Evolutionary conservation across 2,113 vertebrate genomes (phyloP).

Genomic region (Merops nubicus): DNA sequence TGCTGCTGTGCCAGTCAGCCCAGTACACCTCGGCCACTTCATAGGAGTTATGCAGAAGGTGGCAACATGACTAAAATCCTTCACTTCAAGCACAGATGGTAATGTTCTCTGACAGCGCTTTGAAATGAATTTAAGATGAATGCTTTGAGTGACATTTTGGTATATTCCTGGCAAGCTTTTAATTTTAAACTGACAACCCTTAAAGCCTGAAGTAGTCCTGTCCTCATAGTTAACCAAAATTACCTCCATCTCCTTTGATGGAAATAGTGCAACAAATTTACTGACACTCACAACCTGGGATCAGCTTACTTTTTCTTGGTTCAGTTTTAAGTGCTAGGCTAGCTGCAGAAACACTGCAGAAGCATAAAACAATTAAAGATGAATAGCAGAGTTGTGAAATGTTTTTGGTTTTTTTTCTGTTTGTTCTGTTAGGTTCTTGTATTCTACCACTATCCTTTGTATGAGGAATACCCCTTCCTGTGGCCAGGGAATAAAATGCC

Average conservation of each 20-base stretch:
- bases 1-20: neutral
- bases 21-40: accelerated
- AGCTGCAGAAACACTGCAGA: neutral
- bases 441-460: slow-evolving; percentile 91
- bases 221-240: neutral
- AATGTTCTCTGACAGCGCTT: neutral
- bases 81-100: neutral
- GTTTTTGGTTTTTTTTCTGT: neutral
- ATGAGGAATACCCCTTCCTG: slow-evolving; percentile 77
- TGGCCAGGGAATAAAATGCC: slow-evolving; percentile 96
- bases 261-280: neutral
- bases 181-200: neutral
- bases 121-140: neutral
- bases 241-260: neutral
- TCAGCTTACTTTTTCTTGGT: neutral
- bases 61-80: neutral
- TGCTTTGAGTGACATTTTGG: neutral
- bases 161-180: neutral
- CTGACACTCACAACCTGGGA: neutral
- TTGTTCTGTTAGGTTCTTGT: slow-evolving; percentile 84
- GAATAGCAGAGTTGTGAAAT: neutral
- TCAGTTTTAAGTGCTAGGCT: neutral
- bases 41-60: neutral
- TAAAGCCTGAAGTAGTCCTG: neutral
- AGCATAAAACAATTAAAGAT: neutral